These are phyloP conservation scores for Beroe forskalii DNA, from an alignment of 37 sponge, comb jelly and placozoan species.

Conservation along the genomic window DNA sequence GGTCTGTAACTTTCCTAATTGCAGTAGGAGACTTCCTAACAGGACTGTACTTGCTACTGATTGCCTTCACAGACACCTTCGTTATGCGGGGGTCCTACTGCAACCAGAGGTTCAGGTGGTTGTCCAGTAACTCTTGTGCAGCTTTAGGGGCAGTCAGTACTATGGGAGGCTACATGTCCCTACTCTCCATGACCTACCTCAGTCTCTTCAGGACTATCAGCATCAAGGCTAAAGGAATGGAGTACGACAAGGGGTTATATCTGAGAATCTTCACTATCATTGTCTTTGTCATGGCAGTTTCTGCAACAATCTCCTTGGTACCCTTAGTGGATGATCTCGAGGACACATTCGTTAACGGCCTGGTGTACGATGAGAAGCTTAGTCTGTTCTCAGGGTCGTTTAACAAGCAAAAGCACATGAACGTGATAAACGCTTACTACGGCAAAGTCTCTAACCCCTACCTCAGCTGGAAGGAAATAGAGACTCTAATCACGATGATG, in stretches of 20 bases:
- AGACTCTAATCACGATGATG: neutral
- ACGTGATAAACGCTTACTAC: neutral
- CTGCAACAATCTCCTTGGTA: neutral
- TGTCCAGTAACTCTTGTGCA: neutral
- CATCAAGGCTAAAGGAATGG: neutral
- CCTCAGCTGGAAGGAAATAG: neutral
- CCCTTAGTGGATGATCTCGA: neutral
- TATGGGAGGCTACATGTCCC: neutral
- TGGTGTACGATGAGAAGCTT: neutral
- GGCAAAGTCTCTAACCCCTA: neutral
- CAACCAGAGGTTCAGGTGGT: neutral
- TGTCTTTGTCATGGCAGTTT: neutral
- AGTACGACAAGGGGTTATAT: neutral
- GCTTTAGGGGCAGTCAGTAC: constrained; percentile 3
- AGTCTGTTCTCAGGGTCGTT: neutral
- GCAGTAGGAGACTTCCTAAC: neutral
- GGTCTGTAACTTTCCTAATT: neutral
- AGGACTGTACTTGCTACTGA: neutral
- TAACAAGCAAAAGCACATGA: neutral
- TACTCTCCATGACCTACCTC: neutral
- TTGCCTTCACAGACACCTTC: neutral
- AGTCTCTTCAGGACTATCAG: neutral
- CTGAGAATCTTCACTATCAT: neutral
- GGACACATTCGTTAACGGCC: constrained; percentile 31
- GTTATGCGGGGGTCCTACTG: neutral